Evolutionary conservation across 2,888 invertebrate genomes (phyloP), one percentile per base, ranked within the genome.

Genomic region (Agrochola litura): DNA sequence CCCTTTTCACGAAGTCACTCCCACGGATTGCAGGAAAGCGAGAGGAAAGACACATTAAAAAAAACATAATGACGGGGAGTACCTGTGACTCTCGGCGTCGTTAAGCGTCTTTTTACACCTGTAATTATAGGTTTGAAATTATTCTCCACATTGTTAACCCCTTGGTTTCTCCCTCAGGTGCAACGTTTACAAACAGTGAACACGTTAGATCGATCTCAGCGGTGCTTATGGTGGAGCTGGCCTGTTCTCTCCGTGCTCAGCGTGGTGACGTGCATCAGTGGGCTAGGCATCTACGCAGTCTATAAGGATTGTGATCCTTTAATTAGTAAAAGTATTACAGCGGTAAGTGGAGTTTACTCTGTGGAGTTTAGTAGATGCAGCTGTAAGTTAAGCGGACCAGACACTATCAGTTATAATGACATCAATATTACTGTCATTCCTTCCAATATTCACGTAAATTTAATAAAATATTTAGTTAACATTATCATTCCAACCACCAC

Each of bases 231-330:
- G 98, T 96, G 98, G 94, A 98, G 98, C 89, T 98, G 98, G 97
- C 99, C 99, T 0, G 98, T 99, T 79, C 96, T 99, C 14, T 97
- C 97, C 0, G 87, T 97, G 0, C 96, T 99, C 0, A 98, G 98
- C 87, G 87, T 98, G 0, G 97, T 97, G 80, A 99, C 99, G 0
- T 98, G 97, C 75, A 97, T 98, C 85, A 97, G 98, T 73, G 99
- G 99, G 0, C 94, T 99, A 19, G 98, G 98, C 4, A 98, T 99
- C 88, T 99, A 98, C 92, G 98, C 98, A 22, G 98, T 98, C 84
- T 99, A 99, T 92, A 97, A 97, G 72, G 94, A 97, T 72, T 99
- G 99, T 91, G 99, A 99, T 95, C 99, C 99, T 0, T 92, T 98
- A 0, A 90, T 95, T 25, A 95, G 97, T 73, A 95, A 97, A 4